Percentiles rank a stretch among this genome's conserved stretches.
Evolutionary conservation across 1,140 invertebrate species (phyloP).

Genomic region (Lucilia sericata): DNA sequence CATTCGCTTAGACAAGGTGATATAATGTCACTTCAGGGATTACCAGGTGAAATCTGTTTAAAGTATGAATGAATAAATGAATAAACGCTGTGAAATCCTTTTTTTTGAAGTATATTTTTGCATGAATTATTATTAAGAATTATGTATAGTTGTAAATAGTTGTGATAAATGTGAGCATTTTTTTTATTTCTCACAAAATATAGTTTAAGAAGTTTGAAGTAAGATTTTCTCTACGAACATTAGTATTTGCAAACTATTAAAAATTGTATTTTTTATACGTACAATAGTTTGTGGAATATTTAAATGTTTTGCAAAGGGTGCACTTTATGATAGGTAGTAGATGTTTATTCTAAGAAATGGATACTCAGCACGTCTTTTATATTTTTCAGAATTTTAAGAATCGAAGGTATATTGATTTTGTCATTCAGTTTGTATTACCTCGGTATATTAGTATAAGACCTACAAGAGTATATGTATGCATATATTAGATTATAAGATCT

Average conservation of each 20-base stretch:
- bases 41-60: constrained; percentile 11
- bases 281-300: not conserved
- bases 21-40: constrained; percentile 23
- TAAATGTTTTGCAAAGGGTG: not conserved
- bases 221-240: not conserved
- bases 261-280: not conserved
- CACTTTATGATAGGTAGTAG: not conserved
- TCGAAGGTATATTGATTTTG: too few species aligned
- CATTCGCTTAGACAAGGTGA: constrained; percentile 26
- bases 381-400: too few species aligned
- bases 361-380: too few species aligned
- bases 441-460: too few species aligned
- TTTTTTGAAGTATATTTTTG: not conserved
- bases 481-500: too few species aligned
- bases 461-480: too few species aligned
- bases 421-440: too few species aligned
- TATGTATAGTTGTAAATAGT: not conserved
- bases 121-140: constrained; percentile 4
- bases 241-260: not conserved
- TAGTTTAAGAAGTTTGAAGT: not conserved
- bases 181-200: not conserved
- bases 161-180: not conserved
- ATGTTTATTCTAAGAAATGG: not conserved
- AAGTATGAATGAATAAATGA: constrained; percentile 1
- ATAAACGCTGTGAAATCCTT: not conserved